A percentile compares a stretch with the other conserved stretches of the same genome.
phyloP scores from a whole-genome alignment of 2,888 invertebrate genomes.

The Diaperis boleti region DNA sequence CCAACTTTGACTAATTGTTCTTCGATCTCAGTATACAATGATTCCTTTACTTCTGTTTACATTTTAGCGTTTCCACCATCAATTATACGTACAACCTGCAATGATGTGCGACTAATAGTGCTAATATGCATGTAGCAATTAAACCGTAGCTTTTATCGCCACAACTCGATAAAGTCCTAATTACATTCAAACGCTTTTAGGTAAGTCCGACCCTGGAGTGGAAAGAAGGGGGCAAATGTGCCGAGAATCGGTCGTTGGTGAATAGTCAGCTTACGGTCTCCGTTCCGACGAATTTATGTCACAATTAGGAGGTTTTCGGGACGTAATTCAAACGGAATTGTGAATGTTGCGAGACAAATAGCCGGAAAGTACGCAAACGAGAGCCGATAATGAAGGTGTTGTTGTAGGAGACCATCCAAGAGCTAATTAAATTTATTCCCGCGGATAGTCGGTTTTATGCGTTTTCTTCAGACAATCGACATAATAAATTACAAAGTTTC shows the following conservation, averaged over 20 bases:
- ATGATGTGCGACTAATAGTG: not conserved
- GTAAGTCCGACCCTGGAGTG: constrained; percentile 3
- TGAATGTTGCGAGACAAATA: too few relatives aligned
- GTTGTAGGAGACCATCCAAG: too few relatives aligned
- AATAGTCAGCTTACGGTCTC: constrained; percentile 2
- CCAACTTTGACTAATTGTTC: too few relatives aligned
- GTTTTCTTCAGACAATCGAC: constrained; percentile 3
- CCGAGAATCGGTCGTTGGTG: not conserved
- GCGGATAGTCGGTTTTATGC: constrained; percentile 1
- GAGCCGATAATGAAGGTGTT: not conserved
- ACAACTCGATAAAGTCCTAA: constrained; percentile 1
- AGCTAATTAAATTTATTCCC: constrained; percentile 6
- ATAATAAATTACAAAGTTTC: constrained; percentile 5
- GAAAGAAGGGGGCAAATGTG: constrained; percentile 1
- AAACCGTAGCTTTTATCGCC: not conserved
- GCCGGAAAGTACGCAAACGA: not conserved
- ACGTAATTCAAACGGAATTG: too few relatives aligned
- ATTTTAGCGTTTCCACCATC: not conserved
- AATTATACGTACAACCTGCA: not conserved
- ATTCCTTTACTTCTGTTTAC: too few relatives aligned
- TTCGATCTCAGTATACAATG: too few relatives aligned
- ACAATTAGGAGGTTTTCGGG: not conserved
- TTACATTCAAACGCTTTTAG: constrained; percentile 16
- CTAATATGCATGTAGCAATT: constrained; percentile 4
- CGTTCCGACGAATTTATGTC: not conserved